These are phyloP conservation scores for Pollimyrus isidori DNA, from an alignment of 2,113 vertebrate species.

Conservation along the genomic window DNA sequence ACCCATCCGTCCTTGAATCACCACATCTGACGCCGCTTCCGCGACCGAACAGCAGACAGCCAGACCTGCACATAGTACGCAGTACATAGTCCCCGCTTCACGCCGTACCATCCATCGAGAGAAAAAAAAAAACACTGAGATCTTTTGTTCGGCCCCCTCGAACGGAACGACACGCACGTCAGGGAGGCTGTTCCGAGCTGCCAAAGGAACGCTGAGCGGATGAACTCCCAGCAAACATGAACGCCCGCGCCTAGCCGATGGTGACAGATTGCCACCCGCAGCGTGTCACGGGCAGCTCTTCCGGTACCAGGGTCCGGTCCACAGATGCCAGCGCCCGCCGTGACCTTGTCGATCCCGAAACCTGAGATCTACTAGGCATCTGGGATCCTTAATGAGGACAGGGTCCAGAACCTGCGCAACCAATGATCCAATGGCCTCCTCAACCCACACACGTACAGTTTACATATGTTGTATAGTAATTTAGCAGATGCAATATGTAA, in stretches of 20 bases:
- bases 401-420: not conserved
- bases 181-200: not conserved
- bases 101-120: not conserved
- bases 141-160: not conserved
- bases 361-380: not conserved
- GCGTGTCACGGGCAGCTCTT: not conserved
- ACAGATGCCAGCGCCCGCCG: not conserved
- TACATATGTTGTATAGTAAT: not conserved
- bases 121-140: not conserved
- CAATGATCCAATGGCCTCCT: not conserved
- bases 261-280: not conserved
- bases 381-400: not conserved
- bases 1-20: not conserved
- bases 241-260: not conserved
- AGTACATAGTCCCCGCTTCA: not conserved
- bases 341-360: not conserved
- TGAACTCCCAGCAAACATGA: not conserved
- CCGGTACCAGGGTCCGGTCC: not conserved
- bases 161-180: not conserved
- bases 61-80: not conserved
- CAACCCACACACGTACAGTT: not conserved
- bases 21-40: not conserved
- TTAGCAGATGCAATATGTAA: not conserved
- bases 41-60: not conserved
- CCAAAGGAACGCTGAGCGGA: not conserved